Percentiles rank a stretch among this genome's conserved stretches.
phyloP scores from a whole-genome alignment of 2,888 invertebrate genomes.

The Sarcophaga variegata region DNA sequence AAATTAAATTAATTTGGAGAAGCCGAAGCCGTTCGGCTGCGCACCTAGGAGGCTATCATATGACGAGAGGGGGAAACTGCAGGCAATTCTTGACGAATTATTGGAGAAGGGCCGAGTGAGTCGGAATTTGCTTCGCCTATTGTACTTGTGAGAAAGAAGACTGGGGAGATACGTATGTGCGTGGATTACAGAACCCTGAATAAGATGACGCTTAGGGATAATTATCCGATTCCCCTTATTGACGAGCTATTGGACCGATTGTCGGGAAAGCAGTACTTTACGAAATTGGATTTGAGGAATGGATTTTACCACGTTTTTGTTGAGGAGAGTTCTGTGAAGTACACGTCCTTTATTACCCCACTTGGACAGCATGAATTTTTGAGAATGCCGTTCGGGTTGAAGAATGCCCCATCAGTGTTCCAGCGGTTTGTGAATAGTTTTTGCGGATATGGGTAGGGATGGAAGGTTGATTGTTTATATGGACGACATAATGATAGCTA shows the following conservation, averaged over 20 bases:
- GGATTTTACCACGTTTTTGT: conserved; percentile 57
- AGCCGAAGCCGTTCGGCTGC: conserved; percentile 32
- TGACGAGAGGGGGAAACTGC: conserved; percentile 34
- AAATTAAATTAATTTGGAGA: conserved; percentile 39
- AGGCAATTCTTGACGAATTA: conserved; percentile 33
- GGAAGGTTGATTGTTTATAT: conserved; percentile 59
- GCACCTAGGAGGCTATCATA: conserved; percentile 43
- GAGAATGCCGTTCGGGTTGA: conserved; percentile 62
- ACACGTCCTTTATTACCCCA: conserved; percentile 62
- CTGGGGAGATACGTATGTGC: conserved; percentile 3
- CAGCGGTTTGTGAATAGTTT: conserved; percentile 57
- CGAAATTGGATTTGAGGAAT: conserved; percentile 55
- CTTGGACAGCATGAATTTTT: conserved; percentile 64
- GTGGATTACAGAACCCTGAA: neutral
- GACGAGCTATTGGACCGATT: conserved; percentile 42
- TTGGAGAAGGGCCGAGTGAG: conserved; percentile 32
- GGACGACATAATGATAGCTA: conserved; percentile 65
- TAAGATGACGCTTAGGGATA: neutral
- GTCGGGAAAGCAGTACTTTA: neutral
- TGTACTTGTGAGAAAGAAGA: conserved; percentile 48
- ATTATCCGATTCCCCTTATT: conserved; percentile 27
- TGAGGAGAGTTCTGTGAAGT: conserved; percentile 51
- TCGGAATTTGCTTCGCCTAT: conserved; percentile 50
- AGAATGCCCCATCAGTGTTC: conserved; percentile 57
- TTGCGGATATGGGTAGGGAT: conserved; percentile 43